Conservation (phyloP, 2,888 invertebrate genomes). For the Fissipunctia ypsillon region DNA sequence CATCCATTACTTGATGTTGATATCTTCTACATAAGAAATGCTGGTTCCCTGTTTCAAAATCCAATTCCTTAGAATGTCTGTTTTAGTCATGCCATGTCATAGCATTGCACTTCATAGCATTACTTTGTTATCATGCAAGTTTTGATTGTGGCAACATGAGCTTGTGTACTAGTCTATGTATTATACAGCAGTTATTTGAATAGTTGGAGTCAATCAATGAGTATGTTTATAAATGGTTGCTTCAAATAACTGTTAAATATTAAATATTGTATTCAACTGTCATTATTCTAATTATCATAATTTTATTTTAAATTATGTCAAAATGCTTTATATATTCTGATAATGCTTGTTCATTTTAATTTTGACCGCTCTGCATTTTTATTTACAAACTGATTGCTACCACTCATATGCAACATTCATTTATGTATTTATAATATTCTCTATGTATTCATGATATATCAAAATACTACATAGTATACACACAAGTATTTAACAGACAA, state of each 20-base stretch:
- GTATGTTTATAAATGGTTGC: constrained; percentile 39
- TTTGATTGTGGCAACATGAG: constrained; percentile 68
- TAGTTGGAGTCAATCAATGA: constrained; percentile 24
- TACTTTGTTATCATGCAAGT: constrained; percentile 68
- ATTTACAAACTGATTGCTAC: constrained; percentile 78
- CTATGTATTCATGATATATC: constrained; percentile 56
- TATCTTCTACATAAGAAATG: constrained; percentile 64
- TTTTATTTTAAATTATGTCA: constrained; percentile 47
- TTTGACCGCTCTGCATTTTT: constrained; percentile 89
- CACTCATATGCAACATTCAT: constrained; percentile 70
- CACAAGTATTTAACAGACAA: constrained; percentile 17
- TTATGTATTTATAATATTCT: constrained; percentile 44
- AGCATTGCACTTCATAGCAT: constrained; percentile 64
- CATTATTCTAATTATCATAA: constrained; percentile 41
- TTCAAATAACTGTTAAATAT: constrained; percentile 53
- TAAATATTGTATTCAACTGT: constrained; percentile 47
- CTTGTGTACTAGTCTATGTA: constrained; percentile 62
- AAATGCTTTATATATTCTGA: constrained; percentile 64
- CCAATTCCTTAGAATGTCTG: constrained; percentile 55
- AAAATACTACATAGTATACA: constrained; percentile 12
- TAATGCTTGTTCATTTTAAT: constrained; percentile 76
- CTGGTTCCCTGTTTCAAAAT: constrained; percentile 65
- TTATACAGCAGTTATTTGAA: constrained; percentile 61
- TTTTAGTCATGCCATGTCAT: constrained; percentile 65
- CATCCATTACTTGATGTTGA: constrained; percentile 71